Conservation (phyloP, 23 tunicate genomes). For the Halocynthia aurantium region DNA sequence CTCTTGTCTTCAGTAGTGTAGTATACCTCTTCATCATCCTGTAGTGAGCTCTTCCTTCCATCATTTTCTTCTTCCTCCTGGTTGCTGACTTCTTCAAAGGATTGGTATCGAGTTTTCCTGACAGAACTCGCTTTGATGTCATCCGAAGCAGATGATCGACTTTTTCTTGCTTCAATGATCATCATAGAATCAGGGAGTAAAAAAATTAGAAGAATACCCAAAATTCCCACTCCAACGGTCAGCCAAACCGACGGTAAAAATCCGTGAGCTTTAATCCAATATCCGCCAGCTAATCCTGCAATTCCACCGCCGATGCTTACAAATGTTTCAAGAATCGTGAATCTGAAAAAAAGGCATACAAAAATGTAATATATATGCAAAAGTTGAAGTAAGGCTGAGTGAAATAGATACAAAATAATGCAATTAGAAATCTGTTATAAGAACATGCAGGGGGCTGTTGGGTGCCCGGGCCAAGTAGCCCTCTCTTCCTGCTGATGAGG, state of each 20-base stretch:
- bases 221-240: conserved; percentile 1
- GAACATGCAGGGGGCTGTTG: too few relatives aligned
- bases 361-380: not conserved
- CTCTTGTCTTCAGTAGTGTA: too few relatives aligned
- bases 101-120: too few relatives aligned
- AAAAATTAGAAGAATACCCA: conserved; percentile 27
- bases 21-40: not conserved
- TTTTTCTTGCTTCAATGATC: too few relatives aligned
- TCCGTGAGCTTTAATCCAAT: conserved; percentile 68
- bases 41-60: not conserved
- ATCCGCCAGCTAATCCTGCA: conserved; percentile 60
- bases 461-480: too few relatives aligned
- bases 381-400: too few relatives aligned
- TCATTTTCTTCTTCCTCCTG: not conserved
- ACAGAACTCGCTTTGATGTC: too few relatives aligned
- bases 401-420: too few relatives aligned
- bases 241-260: conserved; percentile 35
- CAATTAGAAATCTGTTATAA: too few relatives aligned
- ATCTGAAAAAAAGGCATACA: conserved; percentile 14
- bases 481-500: too few relatives aligned
- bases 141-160: too few relatives aligned
- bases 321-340: conserved; percentile 55
- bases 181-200: conserved; percentile 38
- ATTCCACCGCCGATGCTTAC: conserved; percentile 79
- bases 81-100: too few relatives aligned